phyloP scores from a whole-genome alignment of 2,888 invertebrate species.

The Aleiodes testaceus region DNA sequence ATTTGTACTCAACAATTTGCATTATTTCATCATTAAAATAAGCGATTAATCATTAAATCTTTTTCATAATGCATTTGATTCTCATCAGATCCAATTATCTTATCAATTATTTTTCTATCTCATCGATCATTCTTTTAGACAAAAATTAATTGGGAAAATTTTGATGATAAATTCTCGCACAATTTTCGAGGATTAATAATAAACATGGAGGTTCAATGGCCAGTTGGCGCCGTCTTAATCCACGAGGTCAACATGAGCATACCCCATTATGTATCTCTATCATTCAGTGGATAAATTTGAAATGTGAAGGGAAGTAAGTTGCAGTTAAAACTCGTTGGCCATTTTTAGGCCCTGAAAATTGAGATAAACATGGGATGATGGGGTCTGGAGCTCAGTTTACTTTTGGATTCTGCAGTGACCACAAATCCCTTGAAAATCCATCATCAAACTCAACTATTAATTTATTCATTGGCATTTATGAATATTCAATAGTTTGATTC shows the following conservation, averaged over 20 bases:
- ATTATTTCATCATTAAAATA: no score
- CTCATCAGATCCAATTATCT: no score
- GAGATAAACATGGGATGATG: slow-evolving; percentile 24
- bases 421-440: not conserved
- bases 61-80: no score
- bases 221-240: slow-evolving; percentile 34
- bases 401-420: not conserved
- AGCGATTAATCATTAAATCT: no score
- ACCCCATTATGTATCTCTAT: no score
- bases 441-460: not conserved
- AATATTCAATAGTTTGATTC: slow-evolving; percentile 25
- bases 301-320: slow-evolving; percentile 35
- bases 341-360: slow-evolving; percentile 24
- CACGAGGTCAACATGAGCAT: slow-evolving; percentile 36
- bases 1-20: no score
- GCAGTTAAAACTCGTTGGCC: slow-evolving; percentile 15
- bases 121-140: not conserved
- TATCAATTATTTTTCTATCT: no score
- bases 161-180: not conserved
- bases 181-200: slow-evolving; percentile 1
- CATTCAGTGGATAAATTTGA: slow-evolving; percentile 22
- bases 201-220: slow-evolving; percentile 35
- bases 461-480: not conserved
- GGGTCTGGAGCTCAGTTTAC: slow-evolving; percentile 11
- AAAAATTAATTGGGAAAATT: not conserved